phyloP scores from a whole-genome alignment of 1,140 invertebrate genomes.

The Maconellicoccus hirsutus region DNA sequence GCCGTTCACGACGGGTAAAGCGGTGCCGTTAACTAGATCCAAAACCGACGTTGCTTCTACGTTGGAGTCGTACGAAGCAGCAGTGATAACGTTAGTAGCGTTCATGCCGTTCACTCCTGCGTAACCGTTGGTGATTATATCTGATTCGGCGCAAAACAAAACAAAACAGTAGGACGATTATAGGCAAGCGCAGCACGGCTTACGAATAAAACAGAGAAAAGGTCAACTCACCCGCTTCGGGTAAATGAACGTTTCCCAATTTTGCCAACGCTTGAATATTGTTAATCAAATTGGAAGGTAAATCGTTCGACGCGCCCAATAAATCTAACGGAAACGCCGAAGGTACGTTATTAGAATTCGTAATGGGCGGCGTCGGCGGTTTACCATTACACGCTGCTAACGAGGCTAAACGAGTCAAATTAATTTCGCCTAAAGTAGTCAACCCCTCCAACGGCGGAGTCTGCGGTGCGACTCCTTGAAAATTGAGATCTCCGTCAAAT shows the following conservation, averaged over 20 bases:
- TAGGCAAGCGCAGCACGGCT: background rate
- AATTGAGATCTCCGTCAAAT: constrained; percentile 52
- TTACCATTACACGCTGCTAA: constrained; percentile 52
- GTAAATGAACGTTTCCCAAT: constrained; percentile 53
- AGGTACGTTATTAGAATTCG: constrained; percentile 10
- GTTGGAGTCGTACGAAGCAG: background rate
- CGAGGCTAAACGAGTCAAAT: constrained; percentile 64
- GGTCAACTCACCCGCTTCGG: background rate
- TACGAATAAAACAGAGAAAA: background rate
- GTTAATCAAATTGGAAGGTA: constrained; percentile 52
- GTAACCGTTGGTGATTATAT: background rate
- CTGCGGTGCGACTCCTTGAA: constrained; percentile 39
- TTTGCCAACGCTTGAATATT: constrained; percentile 81
- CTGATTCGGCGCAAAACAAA: background rate
- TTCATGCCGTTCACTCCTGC: background rate
- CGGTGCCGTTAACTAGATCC: background rate
- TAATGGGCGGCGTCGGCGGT: constrained; percentile 35
- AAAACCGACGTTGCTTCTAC: background rate
- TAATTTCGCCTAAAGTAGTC: constrained; percentile 65
- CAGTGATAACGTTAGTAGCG: background rate
- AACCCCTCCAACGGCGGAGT: constrained; percentile 32
- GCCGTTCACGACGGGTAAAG: constrained; percentile 21
- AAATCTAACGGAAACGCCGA: constrained; percentile 55
- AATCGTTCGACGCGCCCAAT: constrained; percentile 51
- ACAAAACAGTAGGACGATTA: background rate